phyloP scores from a whole-genome alignment of 2,113 vertebrate species.

The Scopus umbretta region DNA sequence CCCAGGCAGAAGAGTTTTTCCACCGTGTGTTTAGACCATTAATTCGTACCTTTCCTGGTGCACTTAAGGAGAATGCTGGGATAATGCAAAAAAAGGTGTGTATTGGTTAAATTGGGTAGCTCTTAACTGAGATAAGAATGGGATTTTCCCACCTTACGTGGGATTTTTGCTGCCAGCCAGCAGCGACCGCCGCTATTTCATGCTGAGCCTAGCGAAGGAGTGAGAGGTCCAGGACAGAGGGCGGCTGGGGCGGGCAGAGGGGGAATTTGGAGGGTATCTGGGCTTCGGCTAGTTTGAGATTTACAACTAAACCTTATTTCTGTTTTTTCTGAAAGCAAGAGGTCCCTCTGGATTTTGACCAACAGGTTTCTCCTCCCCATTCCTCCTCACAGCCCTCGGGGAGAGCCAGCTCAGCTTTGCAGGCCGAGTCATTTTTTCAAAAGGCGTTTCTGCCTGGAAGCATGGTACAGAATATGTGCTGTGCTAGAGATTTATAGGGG shows the following conservation, averaged over 20 bases:
- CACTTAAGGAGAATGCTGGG: background rate
- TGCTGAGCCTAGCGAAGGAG: background rate
- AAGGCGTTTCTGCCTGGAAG: background rate
- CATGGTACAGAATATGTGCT: fast-evolving
- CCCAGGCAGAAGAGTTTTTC: background rate
- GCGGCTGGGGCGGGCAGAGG: background rate
- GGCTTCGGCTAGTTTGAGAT: background rate
- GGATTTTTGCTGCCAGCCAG: background rate
- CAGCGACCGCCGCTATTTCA: background rate
- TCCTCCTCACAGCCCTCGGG: background rate
- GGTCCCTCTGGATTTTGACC: background rate
- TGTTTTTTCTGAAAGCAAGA: background rate
- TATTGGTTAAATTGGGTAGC: background rate
- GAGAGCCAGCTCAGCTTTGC: background rate
- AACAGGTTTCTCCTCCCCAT: background rate
- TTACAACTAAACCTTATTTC: background rate
- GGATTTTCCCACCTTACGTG: background rate
- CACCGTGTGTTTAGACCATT: fast-evolving
- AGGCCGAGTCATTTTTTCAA: fast-evolving
- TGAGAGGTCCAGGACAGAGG: background rate
- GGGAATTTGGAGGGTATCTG: no score
- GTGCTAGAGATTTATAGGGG: background rate
- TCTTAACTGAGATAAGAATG: background rate
- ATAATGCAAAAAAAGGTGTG: fast-evolving
- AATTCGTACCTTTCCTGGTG: background rate